Percentiles rank a stretch among this genome's conserved stretches.
Evolutionary conservation across 2,113 vertebrate species (phyloP).

Genomic region (Nothoprocta pentlandii): DNA sequence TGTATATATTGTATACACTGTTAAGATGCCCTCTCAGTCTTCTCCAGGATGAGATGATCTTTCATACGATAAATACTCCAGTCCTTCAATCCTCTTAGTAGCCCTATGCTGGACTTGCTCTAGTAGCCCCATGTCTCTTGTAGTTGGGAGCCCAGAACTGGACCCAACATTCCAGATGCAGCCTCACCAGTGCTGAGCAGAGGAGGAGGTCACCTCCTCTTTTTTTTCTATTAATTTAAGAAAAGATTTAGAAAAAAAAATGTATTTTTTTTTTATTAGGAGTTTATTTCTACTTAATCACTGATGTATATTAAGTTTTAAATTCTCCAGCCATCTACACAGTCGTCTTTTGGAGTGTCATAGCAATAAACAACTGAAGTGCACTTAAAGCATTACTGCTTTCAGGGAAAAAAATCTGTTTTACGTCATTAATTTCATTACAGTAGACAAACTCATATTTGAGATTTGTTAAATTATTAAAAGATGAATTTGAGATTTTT

Average conservation of each 20-base stretch:
- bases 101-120: too few relatives aligned
- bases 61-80: too few relatives aligned
- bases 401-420: not conserved
- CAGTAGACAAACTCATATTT: not conserved
- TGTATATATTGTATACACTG: too few relatives aligned
- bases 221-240: not conserved
- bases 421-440: not conserved
- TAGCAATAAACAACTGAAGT: not conserved
- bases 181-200: too few relatives aligned
- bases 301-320: not conserved
- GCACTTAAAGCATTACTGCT: not conserved
- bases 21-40: too few relatives aligned
- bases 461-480: not conserved
- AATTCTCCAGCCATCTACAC: not conserved
- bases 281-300: not conserved
- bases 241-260: not conserved
- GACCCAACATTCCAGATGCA: too few relatives aligned
- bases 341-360: not conserved
- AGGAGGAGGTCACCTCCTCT: too few relatives aligned
- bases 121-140: too few relatives aligned
- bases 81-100: too few relatives aligned
- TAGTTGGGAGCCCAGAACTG: too few relatives aligned
- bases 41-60: too few relatives aligned
- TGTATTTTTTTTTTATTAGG: not conserved
- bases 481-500: not conserved